These are phyloP conservation scores for Arion vulgaris DNA, from an alignment of 1,140 invertebrate species.

Conservation along the genomic window DNA sequence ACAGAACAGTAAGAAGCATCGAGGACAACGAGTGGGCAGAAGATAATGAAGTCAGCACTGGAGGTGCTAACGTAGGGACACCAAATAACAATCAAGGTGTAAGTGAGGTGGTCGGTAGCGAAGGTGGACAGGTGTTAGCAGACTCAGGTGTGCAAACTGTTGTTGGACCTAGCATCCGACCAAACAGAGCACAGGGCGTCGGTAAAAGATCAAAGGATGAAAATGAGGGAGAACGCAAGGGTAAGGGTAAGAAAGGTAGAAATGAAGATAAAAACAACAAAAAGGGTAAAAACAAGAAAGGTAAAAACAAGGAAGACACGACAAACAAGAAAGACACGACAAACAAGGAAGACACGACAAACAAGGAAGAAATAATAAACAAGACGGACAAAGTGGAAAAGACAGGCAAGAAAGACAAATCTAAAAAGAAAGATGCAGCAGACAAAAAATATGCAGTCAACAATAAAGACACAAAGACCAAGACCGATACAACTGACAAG, in stretches of 20 bases:
- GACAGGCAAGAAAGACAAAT: no score
- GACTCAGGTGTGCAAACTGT: not conserved
- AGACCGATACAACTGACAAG: no score
- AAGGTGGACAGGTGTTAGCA: not conserved
- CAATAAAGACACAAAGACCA: no score
- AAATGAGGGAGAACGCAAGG: not conserved
- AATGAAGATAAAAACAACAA: constrained; percentile 35
- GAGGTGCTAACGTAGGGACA: no score
- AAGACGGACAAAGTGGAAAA: no score
- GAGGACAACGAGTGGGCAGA: constrained; percentile 41
- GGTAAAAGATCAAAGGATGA: constrained; percentile 28
- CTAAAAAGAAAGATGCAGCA: no score
- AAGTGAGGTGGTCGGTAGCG: not conserved
- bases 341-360: not conserved
- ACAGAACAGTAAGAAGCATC: constrained; percentile 43
- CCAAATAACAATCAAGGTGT: not conserved
- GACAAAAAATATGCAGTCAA: no score
- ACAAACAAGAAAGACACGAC: constrained; percentile 23
- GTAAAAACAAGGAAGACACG: constrained; percentile 21
- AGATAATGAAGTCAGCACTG: not conserved
- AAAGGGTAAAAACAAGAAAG: not conserved
- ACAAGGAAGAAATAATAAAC: not conserved
- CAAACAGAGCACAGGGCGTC: constrained; percentile 21
- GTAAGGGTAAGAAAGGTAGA: constrained; percentile 38
- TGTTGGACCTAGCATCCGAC: not conserved